A percentile compares a stretch with the other conserved stretches of the same genome.
Evolutionary conservation across 2,888 invertebrate species (phyloP).

Genomic region (Poecilus cupreus): DNA sequence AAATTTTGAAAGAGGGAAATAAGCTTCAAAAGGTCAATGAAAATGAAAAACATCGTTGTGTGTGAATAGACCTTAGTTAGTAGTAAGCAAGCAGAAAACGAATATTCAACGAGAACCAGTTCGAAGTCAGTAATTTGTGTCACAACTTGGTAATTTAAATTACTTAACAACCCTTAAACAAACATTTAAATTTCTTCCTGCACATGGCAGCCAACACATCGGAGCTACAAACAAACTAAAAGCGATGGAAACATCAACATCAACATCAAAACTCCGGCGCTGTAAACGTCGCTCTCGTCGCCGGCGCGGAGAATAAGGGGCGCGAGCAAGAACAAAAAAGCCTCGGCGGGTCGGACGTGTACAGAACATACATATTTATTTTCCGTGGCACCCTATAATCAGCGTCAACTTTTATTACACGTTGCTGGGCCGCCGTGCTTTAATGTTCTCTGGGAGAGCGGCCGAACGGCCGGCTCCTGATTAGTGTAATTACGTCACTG

Average conservation of each 20-base stretch:
- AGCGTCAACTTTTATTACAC: conserved; percentile 57
- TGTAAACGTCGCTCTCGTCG: background rate
- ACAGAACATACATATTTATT: conserved; percentile 58
- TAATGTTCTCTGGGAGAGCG: conserved; percentile 32
- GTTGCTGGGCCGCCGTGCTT: conserved; percentile 51
- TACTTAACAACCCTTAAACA: background rate
- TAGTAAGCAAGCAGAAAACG: too few species aligned
- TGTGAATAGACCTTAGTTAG: too few species aligned
- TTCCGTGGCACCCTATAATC: conserved; percentile 58
- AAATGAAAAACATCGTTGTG: too few species aligned
- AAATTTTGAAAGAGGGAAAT: too few species aligned
- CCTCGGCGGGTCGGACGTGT: conserved; percentile 12
- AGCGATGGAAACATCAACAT: conserved; percentile 19
- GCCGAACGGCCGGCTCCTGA: conserved; percentile 35
- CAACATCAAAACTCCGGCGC: background rate
- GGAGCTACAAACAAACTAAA: background rate
- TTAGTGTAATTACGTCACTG: conserved; percentile 58
- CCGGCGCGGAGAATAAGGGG: background rate
- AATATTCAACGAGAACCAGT: too few species aligned
- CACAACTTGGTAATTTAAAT: background rate
- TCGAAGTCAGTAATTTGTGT: too few species aligned
- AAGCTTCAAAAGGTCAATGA: too few species aligned
- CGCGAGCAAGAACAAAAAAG: conserved; percentile 25
- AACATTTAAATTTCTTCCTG: background rate
- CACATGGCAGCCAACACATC: background rate